Conservation (phyloP, 2,888 invertebrate genomes). For the Tetropium fuscum region DNA sequence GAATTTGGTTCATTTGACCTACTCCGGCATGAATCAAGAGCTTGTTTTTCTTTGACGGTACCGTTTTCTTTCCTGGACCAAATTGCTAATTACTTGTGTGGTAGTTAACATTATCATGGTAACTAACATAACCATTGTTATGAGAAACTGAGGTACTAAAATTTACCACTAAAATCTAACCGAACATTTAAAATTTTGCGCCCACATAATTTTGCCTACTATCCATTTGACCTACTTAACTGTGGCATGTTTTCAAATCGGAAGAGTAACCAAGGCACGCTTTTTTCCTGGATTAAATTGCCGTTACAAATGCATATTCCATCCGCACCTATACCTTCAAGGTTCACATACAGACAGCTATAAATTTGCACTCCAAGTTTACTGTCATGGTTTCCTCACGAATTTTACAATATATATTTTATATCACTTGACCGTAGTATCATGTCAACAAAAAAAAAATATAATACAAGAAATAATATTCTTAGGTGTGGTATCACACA, state of each 20-base stretch:
- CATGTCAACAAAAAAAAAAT: slow-evolving; percentile 32
- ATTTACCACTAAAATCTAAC: too few species aligned
- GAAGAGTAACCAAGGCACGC: background rate
- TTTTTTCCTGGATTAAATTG: too few species aligned
- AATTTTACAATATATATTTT: slow-evolving; percentile 18
- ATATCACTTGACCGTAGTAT: slow-evolving; percentile 41
- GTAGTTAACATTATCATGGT: too few species aligned
- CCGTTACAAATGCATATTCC: background rate
- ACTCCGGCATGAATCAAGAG: too few species aligned
- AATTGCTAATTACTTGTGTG: too few species aligned
- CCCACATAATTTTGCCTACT: too few species aligned
- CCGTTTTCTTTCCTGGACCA: too few species aligned
- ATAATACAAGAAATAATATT: slow-evolving; percentile 37
- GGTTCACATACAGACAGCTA: slow-evolving; percentile 23
- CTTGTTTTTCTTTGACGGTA: too few species aligned
- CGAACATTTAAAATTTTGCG: too few species aligned
- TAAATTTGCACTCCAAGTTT: slow-evolving; percentile 24
- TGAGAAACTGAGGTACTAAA: too few species aligned
- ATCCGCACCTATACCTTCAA: slow-evolving; percentile 4
- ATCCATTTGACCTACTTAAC: background rate
- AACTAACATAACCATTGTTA: too few species aligned
- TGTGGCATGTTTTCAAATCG: background rate
- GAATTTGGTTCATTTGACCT: too few species aligned
- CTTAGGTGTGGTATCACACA: slow-evolving; percentile 49
- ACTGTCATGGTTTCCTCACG: slow-evolving; percentile 34